Conservation (phyloP, 1,140 invertebrate species). For the Temnothorax longispinosus region DNA sequence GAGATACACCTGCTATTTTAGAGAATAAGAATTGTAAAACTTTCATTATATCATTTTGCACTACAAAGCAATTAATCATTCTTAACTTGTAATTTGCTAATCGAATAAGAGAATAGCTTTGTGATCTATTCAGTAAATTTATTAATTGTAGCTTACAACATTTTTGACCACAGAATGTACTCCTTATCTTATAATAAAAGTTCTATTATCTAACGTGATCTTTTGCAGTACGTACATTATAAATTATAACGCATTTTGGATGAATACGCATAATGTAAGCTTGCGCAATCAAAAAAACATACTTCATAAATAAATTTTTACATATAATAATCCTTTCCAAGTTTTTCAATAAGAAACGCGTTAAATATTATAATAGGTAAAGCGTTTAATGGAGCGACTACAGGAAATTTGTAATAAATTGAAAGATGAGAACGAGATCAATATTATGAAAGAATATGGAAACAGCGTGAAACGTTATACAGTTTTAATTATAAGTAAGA, state of each 20-base stretch:
- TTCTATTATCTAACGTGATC: background rate
- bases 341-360: background rate
- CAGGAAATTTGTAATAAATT: background rate
- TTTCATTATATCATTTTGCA: background rate
- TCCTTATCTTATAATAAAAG: background rate
- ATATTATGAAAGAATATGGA: background rate
- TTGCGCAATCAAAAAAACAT: background rate
- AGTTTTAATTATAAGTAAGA: background rate
- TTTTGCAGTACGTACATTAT: background rate
- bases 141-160: background rate
- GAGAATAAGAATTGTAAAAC: background rate
- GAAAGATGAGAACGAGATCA: constrained; percentile 14
- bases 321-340: background rate
- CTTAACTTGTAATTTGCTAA: background rate
- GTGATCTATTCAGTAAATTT: background rate
- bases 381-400: background rate
- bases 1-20: background rate
- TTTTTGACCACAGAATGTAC: constrained; percentile 3
- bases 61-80: background rate
- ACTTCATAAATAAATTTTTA: background rate
- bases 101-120: background rate
- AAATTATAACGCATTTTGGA: constrained; percentile 5
- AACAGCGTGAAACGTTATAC: background rate
- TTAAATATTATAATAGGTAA: constrained; percentile 14
- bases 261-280: constrained; percentile 7